Evolutionary conservation across 2,888 invertebrate genomes (phyloP).

Genomic region (Heteromyza rotundicornis): DNA sequence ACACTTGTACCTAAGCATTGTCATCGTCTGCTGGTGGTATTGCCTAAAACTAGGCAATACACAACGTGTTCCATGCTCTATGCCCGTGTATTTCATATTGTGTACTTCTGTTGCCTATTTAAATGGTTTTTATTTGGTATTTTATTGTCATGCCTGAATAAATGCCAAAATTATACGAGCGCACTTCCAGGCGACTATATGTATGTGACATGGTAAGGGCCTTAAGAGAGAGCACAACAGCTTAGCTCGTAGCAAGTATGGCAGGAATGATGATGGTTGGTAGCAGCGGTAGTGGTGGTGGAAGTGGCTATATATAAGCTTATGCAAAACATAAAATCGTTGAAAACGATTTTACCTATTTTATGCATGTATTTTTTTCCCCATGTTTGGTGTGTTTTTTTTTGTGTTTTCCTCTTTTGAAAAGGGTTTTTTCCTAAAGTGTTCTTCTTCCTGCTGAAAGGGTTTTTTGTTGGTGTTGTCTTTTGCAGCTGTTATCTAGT

Average conservation of each 20-base stretch:
- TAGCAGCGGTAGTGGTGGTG: not conserved
- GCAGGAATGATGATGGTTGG: too few species aligned
- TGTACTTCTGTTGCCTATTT: not conserved
- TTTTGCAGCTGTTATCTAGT: too few species aligned
- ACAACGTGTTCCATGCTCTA: not conserved
- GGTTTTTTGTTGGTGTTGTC: too few species aligned
- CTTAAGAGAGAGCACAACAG: too few species aligned
- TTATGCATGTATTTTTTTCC: not conserved
- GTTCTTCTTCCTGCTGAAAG: too few species aligned
- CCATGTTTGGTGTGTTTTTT: too few species aligned
- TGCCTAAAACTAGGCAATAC: not conserved
- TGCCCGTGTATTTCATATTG: not conserved
- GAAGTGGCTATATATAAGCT: not conserved
- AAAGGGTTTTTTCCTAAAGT: too few species aligned
- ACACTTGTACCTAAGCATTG: too few species aligned
- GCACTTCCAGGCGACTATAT: not conserved
- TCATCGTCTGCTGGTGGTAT: not conserved
- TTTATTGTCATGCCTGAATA: slow-evolving; percentile 34
- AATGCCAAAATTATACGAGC: slow-evolving; percentile 29
- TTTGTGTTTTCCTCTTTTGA: too few species aligned
- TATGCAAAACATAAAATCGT: slow-evolving; percentile 5
- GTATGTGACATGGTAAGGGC: too few species aligned
- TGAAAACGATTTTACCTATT: not conserved
- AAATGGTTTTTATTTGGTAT: slow-evolving; percentile 29
- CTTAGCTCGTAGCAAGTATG: too few species aligned